Evolutionary conservation across 2,113 vertebrate genomes (phyloP), one percentile per base, ranked within the genome.

Genomic region (Crocuta crocuta): DNA sequence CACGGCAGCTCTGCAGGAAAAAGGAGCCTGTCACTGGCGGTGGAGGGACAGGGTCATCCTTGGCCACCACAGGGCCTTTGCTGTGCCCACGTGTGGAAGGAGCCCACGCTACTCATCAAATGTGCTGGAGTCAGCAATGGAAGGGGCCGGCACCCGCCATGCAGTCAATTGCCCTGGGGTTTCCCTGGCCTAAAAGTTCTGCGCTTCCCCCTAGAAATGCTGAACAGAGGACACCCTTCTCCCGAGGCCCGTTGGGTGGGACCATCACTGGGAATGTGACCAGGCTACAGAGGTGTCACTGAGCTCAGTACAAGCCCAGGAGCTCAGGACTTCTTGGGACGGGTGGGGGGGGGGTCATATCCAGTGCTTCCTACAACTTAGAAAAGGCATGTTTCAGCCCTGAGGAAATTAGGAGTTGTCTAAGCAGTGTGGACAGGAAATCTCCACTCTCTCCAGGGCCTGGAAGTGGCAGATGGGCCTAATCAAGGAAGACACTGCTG

Each of bases 121-220:
- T 5, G 9, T 8, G 2, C 10, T 7, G 21, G 28, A 21, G 66
- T 39, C 33, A 10, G 65, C 28, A 10, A 35, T 10, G 28, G 45
- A 19, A 71, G 45, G 19, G 1, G 0, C 26, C 2, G 23, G 21
- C 1, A 1, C 26, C 0, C 24, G 23, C 39, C 39, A 10, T 23
- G 9, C 55, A 13, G 43, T 39, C 65, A 4, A 2, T 4, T 8
- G 45, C 35, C 39, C 7, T 10, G 65, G 28, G 2, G 43, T 53
- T 39, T n/a, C 78, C 33, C 9, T 13, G 16, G 10, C 33, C 31
- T 6, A 24, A 19, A 90, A 55, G 3, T n/a, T 70, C 50, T 12
- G 71, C 1, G n/a, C 26, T 74, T 80, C 76, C 17, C 17, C 48
- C 33, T 63, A 43, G 65, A 74, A 80, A 55, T 28, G 8, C 48